phyloP scores from a whole-genome alignment of 2,888 invertebrate species.

The Trichogramma evanescens region DNA sequence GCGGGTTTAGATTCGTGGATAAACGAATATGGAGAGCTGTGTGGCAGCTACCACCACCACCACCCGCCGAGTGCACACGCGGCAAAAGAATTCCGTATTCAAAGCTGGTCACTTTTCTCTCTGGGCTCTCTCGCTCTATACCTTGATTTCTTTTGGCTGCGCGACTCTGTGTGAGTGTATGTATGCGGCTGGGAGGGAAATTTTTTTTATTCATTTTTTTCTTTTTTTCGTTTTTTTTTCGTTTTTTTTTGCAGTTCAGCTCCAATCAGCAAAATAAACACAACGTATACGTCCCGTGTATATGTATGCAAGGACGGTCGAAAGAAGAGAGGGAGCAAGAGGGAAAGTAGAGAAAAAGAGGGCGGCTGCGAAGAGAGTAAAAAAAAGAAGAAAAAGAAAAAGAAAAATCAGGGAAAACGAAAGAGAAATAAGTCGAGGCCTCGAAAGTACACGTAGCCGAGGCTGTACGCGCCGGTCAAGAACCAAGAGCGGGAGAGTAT shows the following conservation, averaged over 20 bases:
- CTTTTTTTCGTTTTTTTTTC: no score
- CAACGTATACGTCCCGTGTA: not conserved
- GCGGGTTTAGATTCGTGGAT: no score
- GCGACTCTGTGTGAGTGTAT: not conserved
- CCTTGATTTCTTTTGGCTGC: not conserved
- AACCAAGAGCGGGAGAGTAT: constrained; percentile 4
- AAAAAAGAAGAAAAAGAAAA: constrained; percentile 1
- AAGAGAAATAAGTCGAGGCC: constrained; percentile 11
- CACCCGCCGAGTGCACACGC: no score
- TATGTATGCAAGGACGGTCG: not conserved
- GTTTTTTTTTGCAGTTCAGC: no score
- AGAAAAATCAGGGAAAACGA: constrained; percentile 2
- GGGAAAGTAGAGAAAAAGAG: constrained; percentile 14
- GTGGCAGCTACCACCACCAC: no score
- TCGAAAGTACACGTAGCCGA: constrained; percentile 14
- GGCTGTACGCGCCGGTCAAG: constrained; percentile 1
- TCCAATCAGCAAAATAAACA: no score
- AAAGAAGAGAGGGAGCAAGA: constrained; percentile 21
- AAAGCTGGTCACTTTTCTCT: no score
- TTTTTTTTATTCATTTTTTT: no score
- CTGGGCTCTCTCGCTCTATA: no score
- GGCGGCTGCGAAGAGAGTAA: not conserved
- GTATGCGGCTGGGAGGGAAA: not conserved
- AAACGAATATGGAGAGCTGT: no score
- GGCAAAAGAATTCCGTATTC: no score